Evolutionary conservation across 2,888 invertebrate genomes (phyloP).

Genomic region (Lacanobia wlatinum): DNA sequence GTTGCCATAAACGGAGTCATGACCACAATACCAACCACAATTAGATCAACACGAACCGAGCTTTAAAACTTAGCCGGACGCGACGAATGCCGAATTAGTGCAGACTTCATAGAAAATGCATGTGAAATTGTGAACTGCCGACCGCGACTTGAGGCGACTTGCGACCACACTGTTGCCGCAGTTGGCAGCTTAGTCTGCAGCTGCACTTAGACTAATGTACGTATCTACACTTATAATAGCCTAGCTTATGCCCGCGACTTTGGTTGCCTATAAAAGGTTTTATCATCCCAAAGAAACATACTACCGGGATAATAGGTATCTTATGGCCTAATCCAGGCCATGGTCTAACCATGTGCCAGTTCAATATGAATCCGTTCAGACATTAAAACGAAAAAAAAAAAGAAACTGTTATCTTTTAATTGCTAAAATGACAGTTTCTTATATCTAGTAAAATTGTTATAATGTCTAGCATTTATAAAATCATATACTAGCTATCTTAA

Average conservation of each 20-base stretch:
- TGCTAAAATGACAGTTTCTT: no score
- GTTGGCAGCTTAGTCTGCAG: constrained; percentile 46
- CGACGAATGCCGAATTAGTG: constrained; percentile 51
- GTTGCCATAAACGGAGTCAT: constrained; percentile 3
- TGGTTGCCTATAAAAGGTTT: neutral
- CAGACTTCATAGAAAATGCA: constrained; percentile 58
- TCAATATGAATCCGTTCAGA: no score
- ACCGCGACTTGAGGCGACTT: constrained; percentile 55
- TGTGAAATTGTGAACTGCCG: constrained; percentile 51
- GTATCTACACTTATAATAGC: neutral
- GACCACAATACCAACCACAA: constrained; percentile 38
- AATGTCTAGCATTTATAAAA: no score
- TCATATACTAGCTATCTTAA: no score
- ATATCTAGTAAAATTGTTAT: no score
- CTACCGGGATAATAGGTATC: neutral
- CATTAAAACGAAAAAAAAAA: no score
- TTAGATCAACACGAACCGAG: constrained; percentile 43
- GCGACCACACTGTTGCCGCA: constrained; percentile 26
- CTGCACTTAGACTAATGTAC: constrained; percentile 38
- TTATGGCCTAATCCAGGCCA: no score
- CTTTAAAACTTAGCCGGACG: constrained; percentile 35
- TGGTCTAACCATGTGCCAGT: no score
- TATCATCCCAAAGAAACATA: neutral
- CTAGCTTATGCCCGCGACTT: neutral
- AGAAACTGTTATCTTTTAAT: no score